These are phyloP conservation scores for Bubo bubo DNA, from an alignment of 2,113 vertebrate species.

Conservation along the genomic window DNA sequence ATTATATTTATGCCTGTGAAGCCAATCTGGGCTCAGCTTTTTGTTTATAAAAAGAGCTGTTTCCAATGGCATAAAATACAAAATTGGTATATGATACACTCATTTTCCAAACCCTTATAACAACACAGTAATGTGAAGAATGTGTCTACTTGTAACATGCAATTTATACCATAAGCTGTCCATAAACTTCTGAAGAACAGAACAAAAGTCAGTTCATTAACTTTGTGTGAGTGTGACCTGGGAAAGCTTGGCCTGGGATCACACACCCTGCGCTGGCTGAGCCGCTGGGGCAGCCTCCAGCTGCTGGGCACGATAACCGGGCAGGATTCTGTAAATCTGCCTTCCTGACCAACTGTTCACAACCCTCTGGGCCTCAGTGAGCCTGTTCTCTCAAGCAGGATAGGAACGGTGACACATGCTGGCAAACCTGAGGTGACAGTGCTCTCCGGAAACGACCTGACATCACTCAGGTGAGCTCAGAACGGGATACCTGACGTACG, in stretches of 20 bases:
- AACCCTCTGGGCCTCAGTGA: neutral
- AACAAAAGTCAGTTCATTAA: neutral
- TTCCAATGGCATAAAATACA: neutral
- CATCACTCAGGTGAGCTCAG: neutral
- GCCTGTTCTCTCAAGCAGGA: neutral
- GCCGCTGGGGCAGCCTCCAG: neutral
- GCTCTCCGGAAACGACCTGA: neutral
- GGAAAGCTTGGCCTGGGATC: neutral
- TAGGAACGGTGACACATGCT: fast-evolving
- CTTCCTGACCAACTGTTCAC: neutral
- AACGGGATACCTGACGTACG: neutral
- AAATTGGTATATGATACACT: neutral
- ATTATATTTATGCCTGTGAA: neutral
- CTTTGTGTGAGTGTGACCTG: fast-evolving
- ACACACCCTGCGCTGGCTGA: neutral
- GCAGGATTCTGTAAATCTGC: neutral
- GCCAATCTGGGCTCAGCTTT: neutral
- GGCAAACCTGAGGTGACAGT: neutral
- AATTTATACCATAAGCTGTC: neutral
- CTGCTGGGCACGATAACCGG: neutral
- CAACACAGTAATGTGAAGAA: neutral
- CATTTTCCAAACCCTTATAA: neutral
- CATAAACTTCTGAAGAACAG: neutral
- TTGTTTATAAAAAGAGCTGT: neutral
- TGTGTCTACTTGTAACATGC: neutral